Conservation (phyloP, 2,888 invertebrate species). For the Eilema depressum region DNA sequence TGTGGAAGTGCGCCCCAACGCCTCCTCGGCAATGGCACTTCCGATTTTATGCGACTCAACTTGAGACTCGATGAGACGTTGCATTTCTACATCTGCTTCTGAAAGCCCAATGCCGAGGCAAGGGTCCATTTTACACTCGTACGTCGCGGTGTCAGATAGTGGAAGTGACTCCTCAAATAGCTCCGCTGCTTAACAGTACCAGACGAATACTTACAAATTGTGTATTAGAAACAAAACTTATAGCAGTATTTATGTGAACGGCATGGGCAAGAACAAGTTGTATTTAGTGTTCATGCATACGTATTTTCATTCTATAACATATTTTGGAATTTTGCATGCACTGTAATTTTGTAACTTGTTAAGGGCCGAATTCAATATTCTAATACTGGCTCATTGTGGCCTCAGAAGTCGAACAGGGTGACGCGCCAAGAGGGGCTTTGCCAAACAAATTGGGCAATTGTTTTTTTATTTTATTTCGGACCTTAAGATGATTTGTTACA, state of each 20-base stretch:
- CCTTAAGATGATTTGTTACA: conserved; percentile 1
- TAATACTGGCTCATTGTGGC: not conserved
- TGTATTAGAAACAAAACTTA: not conserved
- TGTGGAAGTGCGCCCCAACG: conserved; percentile 74
- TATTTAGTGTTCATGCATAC: not conserved
- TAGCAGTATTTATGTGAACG: not conserved
- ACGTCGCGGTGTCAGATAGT: conserved; percentile 3
- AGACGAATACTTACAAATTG: conserved; percentile 9
- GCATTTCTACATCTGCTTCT: conserved; percentile 89
- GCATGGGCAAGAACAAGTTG: not conserved
- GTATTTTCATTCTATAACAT: not conserved
- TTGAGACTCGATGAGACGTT: conserved; percentile 91
- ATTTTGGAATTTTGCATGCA: not conserved
- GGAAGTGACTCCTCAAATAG: conserved; percentile 8
- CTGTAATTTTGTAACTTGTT: not conserved
- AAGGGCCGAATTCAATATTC: not conserved
- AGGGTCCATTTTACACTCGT: conserved; percentile 26
- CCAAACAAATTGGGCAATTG: not conserved
- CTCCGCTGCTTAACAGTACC: conserved; percentile 27
- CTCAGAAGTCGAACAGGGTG: not conserved
- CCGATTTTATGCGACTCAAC: conserved; percentile 95
- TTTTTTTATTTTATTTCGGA: not conserved
- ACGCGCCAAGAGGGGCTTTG: not conserved
- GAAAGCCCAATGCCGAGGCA: conserved; percentile 48
- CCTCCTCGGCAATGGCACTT: conserved; percentile 93